These are phyloP conservation scores for Scaptomyza caliginosa DNA, from an alignment of 2,888 invertebrate species.

Conservation along the genomic window DNA sequence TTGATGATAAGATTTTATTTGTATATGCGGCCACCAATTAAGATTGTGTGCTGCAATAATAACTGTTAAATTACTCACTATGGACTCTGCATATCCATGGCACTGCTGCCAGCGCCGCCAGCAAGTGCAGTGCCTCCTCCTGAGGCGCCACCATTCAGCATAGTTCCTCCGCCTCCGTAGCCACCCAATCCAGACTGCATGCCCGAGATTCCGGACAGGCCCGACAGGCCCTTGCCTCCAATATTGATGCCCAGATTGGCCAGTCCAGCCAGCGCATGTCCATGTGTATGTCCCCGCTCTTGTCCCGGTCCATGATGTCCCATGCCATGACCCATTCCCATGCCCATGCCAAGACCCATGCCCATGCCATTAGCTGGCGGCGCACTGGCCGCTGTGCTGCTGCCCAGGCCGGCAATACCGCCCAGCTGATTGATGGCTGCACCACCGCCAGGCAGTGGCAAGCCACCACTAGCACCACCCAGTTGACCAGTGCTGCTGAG, in stretches of 20 bases:
- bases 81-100: conserved; percentile 66
- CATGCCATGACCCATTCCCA: conserved; percentile 26
- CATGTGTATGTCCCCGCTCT: conserved; percentile 56
- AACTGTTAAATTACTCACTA: conserved; percentile 65
- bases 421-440: conserved; percentile 46
- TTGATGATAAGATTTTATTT: conserved; percentile 75
- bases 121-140: conserved; percentile 53
- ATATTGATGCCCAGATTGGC: conserved; percentile 77
- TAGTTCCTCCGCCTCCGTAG: conserved; percentile 42
- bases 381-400: conserved; percentile 36
- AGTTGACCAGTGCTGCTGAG: conserved; percentile 32
- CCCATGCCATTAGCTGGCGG: conserved; percentile 17
- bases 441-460: conserved; percentile 34
- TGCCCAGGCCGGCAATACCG: conserved; percentile 31
- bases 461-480: conserved; percentile 21
- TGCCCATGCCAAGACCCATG: conserved; percentile 20
- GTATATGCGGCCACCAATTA: conserved; percentile 45
- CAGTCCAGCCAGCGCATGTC: conserved; percentile 76
- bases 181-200: conserved; percentile 48
- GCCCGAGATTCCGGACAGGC: conserved; percentile 33
- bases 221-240: conserved; percentile 54
- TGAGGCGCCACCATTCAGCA: conserved; percentile 59
- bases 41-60: conserved; percentile 27
- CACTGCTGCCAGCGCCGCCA: conserved; percentile 47
- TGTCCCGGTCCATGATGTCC: conserved; percentile 22